Evolutionary conservation across 2,888 invertebrate species (phyloP), one percentile per base, ranked within the genome.

Genomic region (Lycophotia porphyrea): DNA sequence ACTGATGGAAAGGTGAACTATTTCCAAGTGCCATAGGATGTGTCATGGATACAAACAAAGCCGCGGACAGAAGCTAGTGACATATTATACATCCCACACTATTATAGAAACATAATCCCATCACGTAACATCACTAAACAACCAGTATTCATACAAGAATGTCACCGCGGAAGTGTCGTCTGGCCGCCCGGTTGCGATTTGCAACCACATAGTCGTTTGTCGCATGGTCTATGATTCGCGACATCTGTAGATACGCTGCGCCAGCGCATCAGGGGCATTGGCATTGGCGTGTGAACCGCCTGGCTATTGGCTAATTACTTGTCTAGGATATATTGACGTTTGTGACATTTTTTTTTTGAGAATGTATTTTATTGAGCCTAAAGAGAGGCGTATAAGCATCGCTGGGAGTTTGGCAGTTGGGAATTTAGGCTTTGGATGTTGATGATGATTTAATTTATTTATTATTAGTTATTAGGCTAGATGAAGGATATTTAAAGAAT

Each of bases 161-260:
- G 84, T 84, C 75, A 86, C 73, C 72, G 65, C 85, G 87, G 87
- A 87, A 88, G 80, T 77, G 85, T 74, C 83, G 79, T 81, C 71
- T 72, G 77, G 42, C 52, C 36, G 82, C 42, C 42, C 78, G 74
- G 81, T 80, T 78, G 76, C 78, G 72, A 69, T 80, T 81, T 78
- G 78, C 76, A 72, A 69, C 82, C 87, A 72, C 86, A 84, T 49
- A 44, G 70, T 42, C 66, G 18, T 52, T 73, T 65, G 58, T 42
- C 65, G 21, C 58, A 75, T 82, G 78, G 72, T 71, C 63, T 78
- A 72, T 81, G 71, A 60, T 77, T 66, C 13, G 84, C 70, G 79
- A 85, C 68, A 65, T 78, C 71, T 77, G 70, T 70, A 73, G 82
- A 75, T 71, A 81, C 47, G 63, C 55, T 78, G 84, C 74, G 86